Conservation (phyloP, 2,888 invertebrate species). For the Nomada flava region DNA sequence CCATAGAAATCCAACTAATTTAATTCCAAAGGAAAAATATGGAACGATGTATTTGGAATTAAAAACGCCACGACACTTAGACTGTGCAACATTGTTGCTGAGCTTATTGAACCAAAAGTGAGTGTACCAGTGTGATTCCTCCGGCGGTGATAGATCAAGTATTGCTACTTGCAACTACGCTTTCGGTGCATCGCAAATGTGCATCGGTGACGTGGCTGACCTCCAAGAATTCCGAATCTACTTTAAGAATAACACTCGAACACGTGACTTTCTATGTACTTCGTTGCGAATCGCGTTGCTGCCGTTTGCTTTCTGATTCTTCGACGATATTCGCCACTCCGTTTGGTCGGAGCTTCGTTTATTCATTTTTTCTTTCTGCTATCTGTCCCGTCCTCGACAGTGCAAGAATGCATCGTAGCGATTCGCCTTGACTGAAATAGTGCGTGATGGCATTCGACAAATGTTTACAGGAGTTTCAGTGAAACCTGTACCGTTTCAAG, state of each 20-base stretch:
- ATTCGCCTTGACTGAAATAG: constrained; percentile 70
- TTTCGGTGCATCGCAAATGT: constrained; percentile 9
- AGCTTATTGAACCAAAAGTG: not conserved
- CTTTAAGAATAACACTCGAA: constrained; percentile 3
- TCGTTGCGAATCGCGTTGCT: not conserved
- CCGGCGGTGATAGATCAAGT: not conserved
- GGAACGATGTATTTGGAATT: not conserved
- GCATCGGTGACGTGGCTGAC: constrained; percentile 14
- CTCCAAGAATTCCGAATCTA: constrained; percentile 7
- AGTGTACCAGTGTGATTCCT: constrained; percentile 7
- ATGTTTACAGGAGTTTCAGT: constrained; percentile 66
- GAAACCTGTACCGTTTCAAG: constrained; percentile 59
- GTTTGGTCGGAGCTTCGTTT: not conserved
- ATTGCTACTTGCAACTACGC: constrained; percentile 19
- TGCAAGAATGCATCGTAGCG: constrained; percentile 59
- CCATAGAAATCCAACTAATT: not conserved
- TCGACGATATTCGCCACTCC: not conserved
- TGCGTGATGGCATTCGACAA: constrained; percentile 71
- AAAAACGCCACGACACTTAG: not conserved
- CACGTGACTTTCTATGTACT: not conserved
- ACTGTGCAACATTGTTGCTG: not conserved
- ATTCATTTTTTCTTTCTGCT: constrained; percentile 9
- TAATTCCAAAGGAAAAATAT: not conserved
- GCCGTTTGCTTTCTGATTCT: too few relatives aligned
- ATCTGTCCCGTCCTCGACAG: constrained; percentile 48